Base-by-base conservation (phyloP, 2,888 invertebrate species). In the Archips crataeganus region DNA sequence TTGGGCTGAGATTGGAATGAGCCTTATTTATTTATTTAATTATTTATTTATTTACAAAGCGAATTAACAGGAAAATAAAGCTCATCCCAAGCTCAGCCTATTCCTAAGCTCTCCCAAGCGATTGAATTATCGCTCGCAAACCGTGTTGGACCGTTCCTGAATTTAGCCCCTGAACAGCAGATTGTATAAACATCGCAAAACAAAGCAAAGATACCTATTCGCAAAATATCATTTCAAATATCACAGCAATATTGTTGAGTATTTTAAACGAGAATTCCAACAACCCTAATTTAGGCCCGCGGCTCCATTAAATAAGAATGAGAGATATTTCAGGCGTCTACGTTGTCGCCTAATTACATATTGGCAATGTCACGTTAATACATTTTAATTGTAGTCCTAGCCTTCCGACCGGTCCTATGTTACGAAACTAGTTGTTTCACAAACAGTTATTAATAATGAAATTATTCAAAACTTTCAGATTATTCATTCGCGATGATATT, bases 301-400 rank as follows among this genome's bases (percentile, higher is more conserved):
- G 79, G 81, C 79, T 79, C 85, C 82, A 84, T 88, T 88, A 87
- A 87, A 89, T 88, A 87, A 88, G 89, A 92, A 92, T 91, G 88
- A 90, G 87, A 90, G 85, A 92, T 91, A 93, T 90, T 90, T 90
- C 90, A 91, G 85, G 80, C 84, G 83, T 84, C 85, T 84, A 84
- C 83, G 85, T 87, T 88, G 89, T 89, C 88, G 82, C 84, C 85
- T 93, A 92, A 93, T 93, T 90, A 88, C 85, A 91, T 79, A 82
- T 87, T 87, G 84, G 87, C 81, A 86, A 85, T 87, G 85, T 89
- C 88, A 86, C 86, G 85, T 82, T 93, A 92, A 93, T 93, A 91
- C 90, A 93, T 89, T 93, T 92, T 91, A 92, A 93, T 94, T 91
- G 87, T 87, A 83, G 86, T 80, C 79, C 82, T 77, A 79, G 80